Base-by-base conservation (phyloP, 2,797 vertebrate genomes). In the Syncerus caffer region DNA sequence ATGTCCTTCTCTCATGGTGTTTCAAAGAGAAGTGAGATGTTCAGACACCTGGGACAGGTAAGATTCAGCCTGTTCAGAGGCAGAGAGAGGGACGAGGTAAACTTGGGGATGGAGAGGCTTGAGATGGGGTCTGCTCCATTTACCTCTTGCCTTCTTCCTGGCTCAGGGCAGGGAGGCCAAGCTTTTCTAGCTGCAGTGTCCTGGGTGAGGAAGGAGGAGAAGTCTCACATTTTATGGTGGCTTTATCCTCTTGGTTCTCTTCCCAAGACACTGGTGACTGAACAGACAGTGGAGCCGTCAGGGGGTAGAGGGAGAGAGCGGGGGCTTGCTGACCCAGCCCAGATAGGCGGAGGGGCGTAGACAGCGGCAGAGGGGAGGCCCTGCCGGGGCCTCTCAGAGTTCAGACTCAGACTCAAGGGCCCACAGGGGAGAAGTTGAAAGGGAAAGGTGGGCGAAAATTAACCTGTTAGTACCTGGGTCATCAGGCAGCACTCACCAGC, bases 211-310 rank as follows among this genome's bases (percentile, higher is more conserved):
- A 99, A 2, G 99, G 99, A 3, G 99, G 99, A 11, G 99, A 99
- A 0, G 99, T 99, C 99, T 99, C 99, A 94, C 99, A 99, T 99
- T 99, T 99, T 99, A 99, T 99, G 86, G 99, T 99, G 97, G 99
- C 99, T 99, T 99, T 99, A 98, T 99, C 99, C 98, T 99, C 99
- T 76, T 99, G 98, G 95, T 99, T 99, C 98, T 99, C 99, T 25
- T 99, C 99, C 97, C 99, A 98, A 98, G 98, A 98, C 98, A 99
- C 99, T 8, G 99, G 99, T 12, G 99, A 99, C 99, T 99, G 97
- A 97, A 99, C 98, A 98, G 94, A 98, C 2, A 90, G 96, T 97
- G 97, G 86, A 95, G 95, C 71, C 25, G 9, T 99, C 97, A 99
- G 98, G 90, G 88, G 31, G 96, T 96, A 94, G 96, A 25, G 31